These are phyloP conservation scores for Rissa tridactyla DNA, from an alignment of 2,113 vertebrate genomes.

Conservation along the genomic window DNA sequence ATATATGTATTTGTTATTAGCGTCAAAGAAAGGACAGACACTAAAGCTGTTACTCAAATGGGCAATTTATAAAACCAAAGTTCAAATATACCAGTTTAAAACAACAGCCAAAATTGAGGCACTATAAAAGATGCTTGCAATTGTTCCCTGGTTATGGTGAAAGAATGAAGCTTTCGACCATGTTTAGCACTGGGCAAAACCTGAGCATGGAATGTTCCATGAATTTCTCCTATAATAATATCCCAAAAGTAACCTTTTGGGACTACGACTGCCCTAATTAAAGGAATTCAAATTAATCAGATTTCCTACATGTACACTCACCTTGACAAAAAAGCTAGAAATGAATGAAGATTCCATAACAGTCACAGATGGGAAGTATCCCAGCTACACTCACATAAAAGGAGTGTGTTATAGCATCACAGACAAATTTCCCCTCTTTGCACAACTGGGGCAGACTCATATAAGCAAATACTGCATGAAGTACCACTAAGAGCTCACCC, in stretches of 20 bases:
- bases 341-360: background rate
- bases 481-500: background rate
- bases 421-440: background rate
- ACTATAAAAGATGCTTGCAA: background rate
- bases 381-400: background rate
- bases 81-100: background rate
- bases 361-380: background rate
- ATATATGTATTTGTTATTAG: slow-evolving; percentile 16
- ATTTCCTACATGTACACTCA: background rate
- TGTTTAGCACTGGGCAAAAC: background rate
- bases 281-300: background rate
- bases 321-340: background rate
- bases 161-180: background rate
- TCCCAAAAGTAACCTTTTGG: background rate
- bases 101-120: background rate
- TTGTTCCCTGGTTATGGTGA: background rate
- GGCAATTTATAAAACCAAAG: background rate
- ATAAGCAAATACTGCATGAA: background rate
- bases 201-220: background rate
- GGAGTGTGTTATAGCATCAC: background rate
- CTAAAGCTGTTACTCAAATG: background rate
- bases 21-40: background rate
- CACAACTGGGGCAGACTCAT: background rate
- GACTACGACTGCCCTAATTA: background rate
- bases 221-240: background rate